phyloP scores from a whole-genome alignment of 2,113 vertebrate species.

The Nesogale talazaci region DNA sequence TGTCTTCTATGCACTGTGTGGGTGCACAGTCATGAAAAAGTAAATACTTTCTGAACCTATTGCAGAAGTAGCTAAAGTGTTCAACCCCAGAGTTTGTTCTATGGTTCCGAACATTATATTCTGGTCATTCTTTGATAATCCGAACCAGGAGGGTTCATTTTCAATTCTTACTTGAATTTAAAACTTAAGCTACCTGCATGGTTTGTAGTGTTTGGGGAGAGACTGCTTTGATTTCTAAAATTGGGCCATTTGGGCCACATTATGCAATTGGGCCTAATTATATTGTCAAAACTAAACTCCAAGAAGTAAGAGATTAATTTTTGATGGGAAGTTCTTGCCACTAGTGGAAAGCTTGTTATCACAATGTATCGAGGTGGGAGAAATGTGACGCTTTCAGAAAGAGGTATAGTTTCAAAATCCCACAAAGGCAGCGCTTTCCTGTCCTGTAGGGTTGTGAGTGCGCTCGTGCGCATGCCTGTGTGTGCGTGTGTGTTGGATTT shows the following conservation, averaged over 20 bases:
- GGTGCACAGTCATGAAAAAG: background rate
- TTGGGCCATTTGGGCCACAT: background rate
- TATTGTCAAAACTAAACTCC: background rate
- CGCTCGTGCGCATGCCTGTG: no score
- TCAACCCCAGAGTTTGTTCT: background rate
- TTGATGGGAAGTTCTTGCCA: background rate
- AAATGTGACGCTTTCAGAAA: no score
- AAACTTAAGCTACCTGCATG: background rate
- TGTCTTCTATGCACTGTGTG: background rate
- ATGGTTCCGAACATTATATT: constrained; percentile 14
- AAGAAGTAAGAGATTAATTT: background rate
- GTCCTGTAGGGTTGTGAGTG: no score
- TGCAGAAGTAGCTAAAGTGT: constrained; percentile 14
- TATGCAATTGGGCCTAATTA: background rate
- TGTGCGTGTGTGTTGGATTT: no score
- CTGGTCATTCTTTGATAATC: background rate
- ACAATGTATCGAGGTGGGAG: no score
- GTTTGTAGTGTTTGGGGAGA: background rate
- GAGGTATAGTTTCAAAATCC: no score
- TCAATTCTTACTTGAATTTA: constrained; percentile 19
- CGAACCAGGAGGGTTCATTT: background rate
- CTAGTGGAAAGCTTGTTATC: background rate
- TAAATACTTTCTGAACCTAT: background rate
- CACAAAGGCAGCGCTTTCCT: no score
- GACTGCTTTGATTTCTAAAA: background rate